These are phyloP conservation scores for Otocyon megalotis DNA, from an alignment of 2,113 vertebrate species.

Conservation along the genomic window DNA sequence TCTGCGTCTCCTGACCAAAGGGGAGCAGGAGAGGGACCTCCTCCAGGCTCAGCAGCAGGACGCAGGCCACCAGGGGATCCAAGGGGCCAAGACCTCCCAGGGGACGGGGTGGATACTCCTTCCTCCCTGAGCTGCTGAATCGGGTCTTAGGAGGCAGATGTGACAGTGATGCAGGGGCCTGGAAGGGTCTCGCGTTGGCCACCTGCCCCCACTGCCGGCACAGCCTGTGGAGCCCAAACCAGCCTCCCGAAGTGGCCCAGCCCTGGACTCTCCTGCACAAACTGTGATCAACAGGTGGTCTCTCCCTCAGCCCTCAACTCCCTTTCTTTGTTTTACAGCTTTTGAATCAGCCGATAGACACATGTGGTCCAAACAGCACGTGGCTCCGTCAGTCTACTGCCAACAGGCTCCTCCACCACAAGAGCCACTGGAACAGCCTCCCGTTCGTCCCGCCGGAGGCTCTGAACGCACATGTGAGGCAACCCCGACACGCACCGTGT, in stretches of 20 bases:
- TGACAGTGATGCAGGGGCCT: neutral
- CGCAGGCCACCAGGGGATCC: constrained; percentile 17
- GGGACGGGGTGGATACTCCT: neutral
- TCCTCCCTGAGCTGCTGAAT: neutral
- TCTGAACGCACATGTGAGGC: accelerated
- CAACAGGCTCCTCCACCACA: neutral
- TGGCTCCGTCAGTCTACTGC: neutral
- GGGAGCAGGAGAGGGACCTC: constrained; percentile 64
- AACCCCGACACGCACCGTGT: accelerated
- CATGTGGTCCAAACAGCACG: neutral
- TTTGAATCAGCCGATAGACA: neutral
- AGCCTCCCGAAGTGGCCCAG: neutral
- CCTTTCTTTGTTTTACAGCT: neutral
- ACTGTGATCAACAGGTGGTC: neutral
- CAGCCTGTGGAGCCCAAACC: neutral
- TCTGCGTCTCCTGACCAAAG: constrained; percentile 60
- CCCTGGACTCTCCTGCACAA: neutral
- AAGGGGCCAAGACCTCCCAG: neutral
- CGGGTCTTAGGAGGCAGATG: neutral
- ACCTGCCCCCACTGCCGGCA: neutral
- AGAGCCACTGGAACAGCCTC: accelerated
- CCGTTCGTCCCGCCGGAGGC: neutral
- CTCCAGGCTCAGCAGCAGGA: constrained; percentile 77
- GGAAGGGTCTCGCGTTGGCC: neutral
- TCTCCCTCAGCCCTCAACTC: neutral